Base-by-base conservation (phyloP, 1,140 invertebrate genomes). In the Drosophila ercepeae region DNA sequence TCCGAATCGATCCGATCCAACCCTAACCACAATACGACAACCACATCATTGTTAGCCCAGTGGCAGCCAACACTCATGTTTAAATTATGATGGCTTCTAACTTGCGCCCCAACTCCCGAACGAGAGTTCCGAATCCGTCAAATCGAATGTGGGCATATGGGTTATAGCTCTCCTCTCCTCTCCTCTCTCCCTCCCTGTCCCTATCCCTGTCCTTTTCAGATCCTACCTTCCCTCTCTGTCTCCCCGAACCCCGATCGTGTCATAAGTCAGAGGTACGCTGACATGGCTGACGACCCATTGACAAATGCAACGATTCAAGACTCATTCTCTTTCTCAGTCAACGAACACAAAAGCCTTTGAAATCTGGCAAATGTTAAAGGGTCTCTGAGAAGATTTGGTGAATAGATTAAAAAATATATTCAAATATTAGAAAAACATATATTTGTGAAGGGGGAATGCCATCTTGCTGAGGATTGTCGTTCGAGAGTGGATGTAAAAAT, bases 41-140 rank as follows among this genome's bases (percentile, higher is more conserved):
- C 27, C 57, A 55, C 77, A 57, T 75, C 72, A 84, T 78, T 84
- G 79, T 83, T 70, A 76, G 68, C 60, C 59, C 65, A 54, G 82
- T 82, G 82, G 82, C 82, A 88, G 58, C 61, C 74, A 88, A 82
- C 82, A 88, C 82, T 88, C 83, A 88, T 88, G 82, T 88, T 88
- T 88, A 88, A 88, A 88, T 88, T 88, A 88, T 88, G 83, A 88
- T 82, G 82, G 82, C 82, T 88, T 88, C 82, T 88, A 88, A 77
- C 41, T 88, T 88, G 78, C 54, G 78, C 73, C 69, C 63, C 68
- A 67, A 19, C 46, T 48, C 45, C 63, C 23, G 52, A 8, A 19
- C 18, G 19, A 16, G 42, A 19, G 29, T 9, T 42, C 25, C 42
- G 52, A 27, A 16, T 44, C 41, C 34, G 39, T 25, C 19, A 54